A percentile compares a stretch with the other conserved stretches of the same genome.
These are phyloP conservation scores for Calycopis cecrops DNA, from an alignment of 1,140 invertebrate species.

Conservation along the genomic window DNA sequence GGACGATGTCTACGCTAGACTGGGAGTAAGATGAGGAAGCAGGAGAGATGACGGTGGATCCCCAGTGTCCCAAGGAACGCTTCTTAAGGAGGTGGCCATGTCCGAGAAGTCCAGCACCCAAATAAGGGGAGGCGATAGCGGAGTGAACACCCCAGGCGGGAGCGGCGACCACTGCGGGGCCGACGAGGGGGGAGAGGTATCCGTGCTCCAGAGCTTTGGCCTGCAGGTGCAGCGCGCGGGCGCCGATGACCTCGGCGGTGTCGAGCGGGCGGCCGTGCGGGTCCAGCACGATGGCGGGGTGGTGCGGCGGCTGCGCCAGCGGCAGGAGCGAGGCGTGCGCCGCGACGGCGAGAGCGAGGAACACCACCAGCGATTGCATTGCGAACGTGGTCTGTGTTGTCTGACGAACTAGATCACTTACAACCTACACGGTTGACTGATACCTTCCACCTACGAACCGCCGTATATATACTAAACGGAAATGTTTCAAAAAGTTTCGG, in stretches of 20 bases:
- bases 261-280: conserved; percentile 52
- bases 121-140: conserved; percentile 29
- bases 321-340: too few relatives aligned
- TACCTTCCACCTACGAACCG: conserved; percentile 25
- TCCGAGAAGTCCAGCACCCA: conserved; percentile 29
- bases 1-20: conserved; percentile 28
- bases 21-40: conserved; percentile 32
- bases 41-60: conserved; percentile 25
- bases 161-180: too few relatives aligned
- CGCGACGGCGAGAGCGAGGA: too few relatives aligned
- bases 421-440: conserved; percentile 57
- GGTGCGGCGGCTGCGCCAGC: too few relatives aligned
- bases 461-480: conserved; percentile 20
- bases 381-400: conserved; percentile 50
- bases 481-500: conserved; percentile 21
- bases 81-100: conserved; percentile 48
- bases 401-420: conserved; percentile 49
- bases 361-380: too few relatives aligned
- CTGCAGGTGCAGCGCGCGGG: conserved; percentile 49
- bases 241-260: conserved; percentile 54
- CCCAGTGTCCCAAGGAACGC: conserved; percentile 41
- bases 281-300: conserved; percentile 31
- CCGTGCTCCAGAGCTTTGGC: conserved; percentile 26
- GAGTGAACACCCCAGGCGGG: conserved; percentile 38
- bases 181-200: conserved; percentile 42